Evolutionary conservation across 2,888 invertebrate genomes (phyloP).

Genomic region (Branchellion lobata): DNA sequence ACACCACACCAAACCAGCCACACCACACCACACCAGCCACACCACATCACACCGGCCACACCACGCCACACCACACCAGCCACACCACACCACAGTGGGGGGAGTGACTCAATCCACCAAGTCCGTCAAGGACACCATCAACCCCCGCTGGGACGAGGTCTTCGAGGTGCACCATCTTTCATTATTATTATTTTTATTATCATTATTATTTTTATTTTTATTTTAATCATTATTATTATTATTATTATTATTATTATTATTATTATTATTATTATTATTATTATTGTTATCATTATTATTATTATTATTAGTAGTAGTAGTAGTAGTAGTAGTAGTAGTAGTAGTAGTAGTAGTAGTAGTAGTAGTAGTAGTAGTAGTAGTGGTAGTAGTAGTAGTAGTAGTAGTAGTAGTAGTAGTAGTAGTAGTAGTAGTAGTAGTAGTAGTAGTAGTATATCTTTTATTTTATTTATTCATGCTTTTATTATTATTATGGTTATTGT

Average conservation of each 20-base stretch:
- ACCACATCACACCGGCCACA: no score
- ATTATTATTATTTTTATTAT: neutral
- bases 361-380: constrained; percentile 9
- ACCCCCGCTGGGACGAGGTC: constrained; percentile 34
- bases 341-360: constrained; percentile 28
- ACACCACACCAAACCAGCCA: no score
- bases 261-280: neutral
- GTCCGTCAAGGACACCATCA: constrained; percentile 10
- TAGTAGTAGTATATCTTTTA: neutral
- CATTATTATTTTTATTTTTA: neutral
- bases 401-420: constrained; percentile 11
- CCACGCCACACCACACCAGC: no score
- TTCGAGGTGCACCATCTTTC: constrained; percentile 22
- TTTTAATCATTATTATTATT: neutral
- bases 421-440: neutral
- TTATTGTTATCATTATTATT: constrained; percentile 8
- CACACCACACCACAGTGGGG: no score
- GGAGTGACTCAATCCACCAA: constrained; percentile 28
- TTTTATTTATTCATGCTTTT: neutral
- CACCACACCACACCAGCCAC: no score
- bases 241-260: constrained; percentile 13
- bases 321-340: constrained; percentile 32
- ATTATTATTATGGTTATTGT: neutral
- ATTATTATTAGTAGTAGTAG: constrained; percentile 12
- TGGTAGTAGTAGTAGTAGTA: constrained; percentile 7